Evolutionary conservation across 92 coral and sea anemone species (phyloP).

Genomic region (Heliopora coerulea): DNA sequence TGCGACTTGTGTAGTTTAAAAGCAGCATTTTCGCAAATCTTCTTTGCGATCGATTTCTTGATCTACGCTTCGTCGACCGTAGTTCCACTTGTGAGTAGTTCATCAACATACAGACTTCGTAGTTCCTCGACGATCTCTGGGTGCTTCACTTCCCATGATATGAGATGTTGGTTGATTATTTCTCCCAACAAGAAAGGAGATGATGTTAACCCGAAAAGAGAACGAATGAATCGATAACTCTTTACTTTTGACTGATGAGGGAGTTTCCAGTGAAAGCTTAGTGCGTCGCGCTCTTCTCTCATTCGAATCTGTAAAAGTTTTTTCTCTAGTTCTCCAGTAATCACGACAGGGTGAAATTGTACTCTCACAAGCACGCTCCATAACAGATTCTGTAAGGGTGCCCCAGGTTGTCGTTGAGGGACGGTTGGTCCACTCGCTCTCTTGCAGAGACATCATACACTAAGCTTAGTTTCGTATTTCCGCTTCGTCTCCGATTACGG

Average conservation of each 20-base stretch:
- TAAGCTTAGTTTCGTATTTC: neutral
- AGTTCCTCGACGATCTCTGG: slow-evolving; percentile 14
- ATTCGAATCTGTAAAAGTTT: neutral
- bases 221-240: neutral
- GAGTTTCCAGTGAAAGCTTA: neutral
- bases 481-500: neutral
- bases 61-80: neutral
- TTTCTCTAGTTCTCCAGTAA: neutral
- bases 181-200: neutral
- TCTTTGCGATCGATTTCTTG: neutral
- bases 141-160: neutral
- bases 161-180: neutral
- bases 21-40: neutral
- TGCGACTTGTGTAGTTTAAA: slow-evolving; percentile 16
- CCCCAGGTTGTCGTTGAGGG: neutral
- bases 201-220: neutral
- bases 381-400: neutral
- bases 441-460: neutral
- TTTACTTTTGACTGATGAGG: neutral
- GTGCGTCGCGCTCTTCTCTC: slow-evolving; percentile 7
- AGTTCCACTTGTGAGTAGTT: neutral
- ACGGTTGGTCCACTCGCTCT: no score
- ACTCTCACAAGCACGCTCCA: neutral
- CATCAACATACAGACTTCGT: slow-evolving; percentile 11
- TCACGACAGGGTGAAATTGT: neutral